Evolutionary conservation across 1,140 invertebrate species (phyloP), one percentile per base, ranked within the genome.

Genomic region (Drosophila nebulosa): DNA sequence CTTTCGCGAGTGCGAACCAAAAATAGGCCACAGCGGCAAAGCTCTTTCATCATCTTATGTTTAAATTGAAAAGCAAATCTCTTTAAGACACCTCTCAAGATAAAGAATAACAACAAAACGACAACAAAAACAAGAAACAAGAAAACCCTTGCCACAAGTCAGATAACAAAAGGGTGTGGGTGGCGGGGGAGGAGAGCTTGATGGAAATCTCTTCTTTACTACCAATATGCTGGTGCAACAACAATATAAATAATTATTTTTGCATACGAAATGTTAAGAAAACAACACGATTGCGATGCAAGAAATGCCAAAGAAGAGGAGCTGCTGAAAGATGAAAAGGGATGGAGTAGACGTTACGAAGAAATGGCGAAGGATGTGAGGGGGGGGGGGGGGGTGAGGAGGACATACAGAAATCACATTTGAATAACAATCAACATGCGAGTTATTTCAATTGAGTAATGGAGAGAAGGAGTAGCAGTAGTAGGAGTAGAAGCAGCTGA

Each of bases 191-290:
- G 4, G 1, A 3, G 12, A 14, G n/a, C 5, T 5, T 4, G 12
- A n/a, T 16, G 7, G n/a, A n/a, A n/a, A n/a, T n/a, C 7, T 30
- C 27, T 9, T 30, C 27, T 9, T 39, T 39, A 14, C 36, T 14
- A 39, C 35, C 35, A 14, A 50, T 50, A 12, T 50, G 46, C 1
- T 53, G 70, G 51, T 58, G 35, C 73, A 39, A 75, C 81, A 85
- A 86, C 81, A 85, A 85, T 88, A 86, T 88, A 81, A 88, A 86
- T 86, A 88, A 86, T 86, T 86, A 86, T 86, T 86, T 88, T 86
- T 81, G 81, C 83, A 86, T 86, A 83, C 84, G 69, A 64, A 88
- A 86, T 86, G 83, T 83, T 78, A 79, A 76, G 50, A 75, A 86
- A 86, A 86, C 78, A 88, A 88, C 59, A 77, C 66, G 58, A 76